Evolutionary conservation across 2,888 invertebrate species (phyloP).

Genomic region (Mactromeris polynyma): DNA sequence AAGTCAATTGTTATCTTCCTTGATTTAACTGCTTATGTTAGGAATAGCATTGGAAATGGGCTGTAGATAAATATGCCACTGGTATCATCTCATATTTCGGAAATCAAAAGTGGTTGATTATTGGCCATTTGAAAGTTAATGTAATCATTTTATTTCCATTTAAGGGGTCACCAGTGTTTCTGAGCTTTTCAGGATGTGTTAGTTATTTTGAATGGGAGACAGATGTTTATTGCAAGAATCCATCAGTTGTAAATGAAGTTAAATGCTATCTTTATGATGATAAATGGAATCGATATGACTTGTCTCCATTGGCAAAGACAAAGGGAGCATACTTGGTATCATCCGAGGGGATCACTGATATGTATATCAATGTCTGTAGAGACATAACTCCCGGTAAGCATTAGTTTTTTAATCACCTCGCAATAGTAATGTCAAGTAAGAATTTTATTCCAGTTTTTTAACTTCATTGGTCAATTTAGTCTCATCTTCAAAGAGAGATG

Average conservation of each 20-base stretch:
- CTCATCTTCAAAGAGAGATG: no score
- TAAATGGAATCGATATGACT: slow-evolving; percentile 79
- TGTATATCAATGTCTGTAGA: slow-evolving; percentile 86
- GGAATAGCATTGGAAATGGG: no score
- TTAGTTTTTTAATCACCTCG: no score
- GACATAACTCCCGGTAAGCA: slow-evolving; percentile 78
- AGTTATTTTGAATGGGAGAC: slow-evolving; percentile 85
- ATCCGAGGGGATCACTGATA: slow-evolving; percentile 75
- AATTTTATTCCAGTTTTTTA: no score
- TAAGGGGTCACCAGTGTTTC: slow-evolving; percentile 80
- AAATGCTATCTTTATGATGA: slow-evolving; percentile 84
- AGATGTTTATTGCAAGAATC: slow-evolving; percentile 79
- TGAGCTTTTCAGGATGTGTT: slow-evolving; percentile 77
- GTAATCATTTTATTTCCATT: slow-evolving; percentile 40
- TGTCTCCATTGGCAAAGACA: slow-evolving; percentile 82
- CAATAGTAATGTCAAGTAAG: no score
- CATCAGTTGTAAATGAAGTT: slow-evolving; percentile 79
- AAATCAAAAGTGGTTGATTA: no score
- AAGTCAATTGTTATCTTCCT: no score
- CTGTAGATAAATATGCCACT: no score
- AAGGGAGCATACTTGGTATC: slow-evolving; percentile 83
- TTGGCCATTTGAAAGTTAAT: not conserved
- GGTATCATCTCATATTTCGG: no score
- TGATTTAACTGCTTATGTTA: no score
- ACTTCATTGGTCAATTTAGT: no score